A percentile compares a stretch with the other conserved stretches of the same genome.
These are phyloP conservation scores for Rhagonycha fulva DNA, from an alignment of 2,888 invertebrate species.

Conservation along the genomic window DNA sequence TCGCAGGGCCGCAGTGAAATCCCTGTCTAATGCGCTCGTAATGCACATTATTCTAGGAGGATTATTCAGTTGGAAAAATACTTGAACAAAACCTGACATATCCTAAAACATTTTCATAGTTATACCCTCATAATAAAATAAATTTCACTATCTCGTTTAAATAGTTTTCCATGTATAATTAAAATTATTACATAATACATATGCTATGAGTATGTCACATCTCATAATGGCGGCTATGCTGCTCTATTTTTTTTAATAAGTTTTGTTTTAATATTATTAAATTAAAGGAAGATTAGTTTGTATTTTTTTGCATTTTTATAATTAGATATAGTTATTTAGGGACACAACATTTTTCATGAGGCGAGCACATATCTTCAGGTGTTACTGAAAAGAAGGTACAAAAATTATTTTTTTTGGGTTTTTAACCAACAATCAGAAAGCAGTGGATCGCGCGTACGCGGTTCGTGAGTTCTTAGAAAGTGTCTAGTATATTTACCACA, in stretches of 20 bases:
- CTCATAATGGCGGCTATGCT: background rate
- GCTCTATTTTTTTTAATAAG: background rate
- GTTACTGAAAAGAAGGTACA: no score
- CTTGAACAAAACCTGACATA: constrained; percentile 23
- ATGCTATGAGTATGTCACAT: no score
- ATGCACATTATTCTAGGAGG: constrained; percentile 38
- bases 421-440: no score
- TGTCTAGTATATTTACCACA: no score
- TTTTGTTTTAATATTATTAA: background rate
- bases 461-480: no score
- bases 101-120: constrained; percentile 15
- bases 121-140: constrained; percentile 19
- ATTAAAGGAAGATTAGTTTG: no score
- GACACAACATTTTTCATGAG: no score
- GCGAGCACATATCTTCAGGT: no score
- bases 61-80: constrained; percentile 38
- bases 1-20: constrained; percentile 41
- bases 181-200: background rate
- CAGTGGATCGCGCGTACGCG: no score
- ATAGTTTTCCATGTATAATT: constrained; percentile 1
- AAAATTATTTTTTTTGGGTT: no score
- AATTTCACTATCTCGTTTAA: constrained; percentile 2
- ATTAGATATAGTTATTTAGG: no score
- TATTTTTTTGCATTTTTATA: no score
- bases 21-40: constrained; percentile 42